These are phyloP conservation scores for Drosophila robusta DNA, from an alignment of 2,888 invertebrate species.

Conservation along the genomic window DNA sequence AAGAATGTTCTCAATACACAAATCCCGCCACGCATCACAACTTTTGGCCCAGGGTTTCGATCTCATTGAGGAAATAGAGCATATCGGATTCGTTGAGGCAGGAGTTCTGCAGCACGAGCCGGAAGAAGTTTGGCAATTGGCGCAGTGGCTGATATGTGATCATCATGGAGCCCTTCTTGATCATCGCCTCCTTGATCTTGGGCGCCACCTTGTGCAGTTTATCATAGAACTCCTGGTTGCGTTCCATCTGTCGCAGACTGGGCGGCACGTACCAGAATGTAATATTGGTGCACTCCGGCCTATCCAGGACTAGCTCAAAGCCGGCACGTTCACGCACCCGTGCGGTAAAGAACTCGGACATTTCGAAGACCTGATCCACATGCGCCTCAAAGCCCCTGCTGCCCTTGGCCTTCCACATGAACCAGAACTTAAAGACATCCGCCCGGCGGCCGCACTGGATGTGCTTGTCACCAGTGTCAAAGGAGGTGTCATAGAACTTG, in stretches of 20 bases:
- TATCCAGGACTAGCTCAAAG: conserved; percentile 89
- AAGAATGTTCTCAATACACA: conserved; percentile 55
- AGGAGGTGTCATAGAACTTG: conserved; percentile 94
- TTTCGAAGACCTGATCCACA: conserved; percentile 91
- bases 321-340: conserved; percentile 89
- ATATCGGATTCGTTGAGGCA: conserved; percentile 93
- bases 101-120: conserved; percentile 96
- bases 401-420: conserved; percentile 99
- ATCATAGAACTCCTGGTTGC: conserved; percentile 87
- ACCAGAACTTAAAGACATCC: conserved; percentile 98
- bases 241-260: conserved; percentile 86
- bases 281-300: conserved; percentile 97
- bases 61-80: conserved; percentile 94
- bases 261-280: conserved; percentile 98
- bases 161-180: conserved; percentile 97
- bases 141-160: conserved; percentile 97
- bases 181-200: conserved; percentile 97
- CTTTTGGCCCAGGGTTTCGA: conserved; percentile 93
- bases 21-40: conserved; percentile 83
- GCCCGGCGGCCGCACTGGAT: conserved; percentile 98
- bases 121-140: conserved; percentile 95
- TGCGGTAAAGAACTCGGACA: conserved; percentile 90
- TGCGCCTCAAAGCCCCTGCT: conserved; percentile 91
- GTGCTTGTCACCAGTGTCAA: conserved; percentile 95
- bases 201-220: conserved; percentile 94